Conservation (phyloP, 2,113 vertebrate species). For the Lepidothrix coronata region DNA sequence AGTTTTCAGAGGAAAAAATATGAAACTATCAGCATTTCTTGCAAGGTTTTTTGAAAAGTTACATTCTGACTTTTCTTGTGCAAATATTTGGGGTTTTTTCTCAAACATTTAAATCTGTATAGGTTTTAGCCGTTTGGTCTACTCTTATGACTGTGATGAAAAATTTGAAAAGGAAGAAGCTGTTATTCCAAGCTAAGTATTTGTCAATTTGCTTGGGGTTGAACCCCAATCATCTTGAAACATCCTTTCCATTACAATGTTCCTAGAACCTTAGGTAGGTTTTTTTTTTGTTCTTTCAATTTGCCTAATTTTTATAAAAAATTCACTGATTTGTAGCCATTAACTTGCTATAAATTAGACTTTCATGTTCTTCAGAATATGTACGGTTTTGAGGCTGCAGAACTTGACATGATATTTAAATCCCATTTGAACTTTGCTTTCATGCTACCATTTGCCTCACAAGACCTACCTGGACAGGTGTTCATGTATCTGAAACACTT, state of each 20-base stretch:
- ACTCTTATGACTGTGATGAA: neutral
- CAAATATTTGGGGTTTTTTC: neutral
- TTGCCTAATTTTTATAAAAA: neutral
- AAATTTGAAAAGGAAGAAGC: neutral
- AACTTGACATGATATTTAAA: neutral
- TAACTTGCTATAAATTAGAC: neutral
- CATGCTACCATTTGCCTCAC: neutral
- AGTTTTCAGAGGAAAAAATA: neutral
- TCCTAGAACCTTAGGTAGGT: neutral
- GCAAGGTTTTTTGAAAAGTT: neutral
- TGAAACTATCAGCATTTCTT: neutral
- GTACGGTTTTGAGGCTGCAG: neutral
- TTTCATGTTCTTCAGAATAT: neutral
- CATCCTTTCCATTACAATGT: neutral
- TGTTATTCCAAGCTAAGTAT: neutral
- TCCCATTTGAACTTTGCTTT: neutral
- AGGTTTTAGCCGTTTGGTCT: accelerated
- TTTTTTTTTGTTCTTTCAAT: neutral
- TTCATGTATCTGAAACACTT: neutral
- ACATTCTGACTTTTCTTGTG: neutral
- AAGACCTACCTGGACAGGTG: neutral
- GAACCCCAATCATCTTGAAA: neutral
- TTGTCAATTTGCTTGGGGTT: neutral
- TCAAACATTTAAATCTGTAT: neutral
- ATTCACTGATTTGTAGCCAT: neutral